Evolutionary conservation across 2,113 vertebrate species (phyloP).

Genomic region (Rafetus swinhoei): DNA sequence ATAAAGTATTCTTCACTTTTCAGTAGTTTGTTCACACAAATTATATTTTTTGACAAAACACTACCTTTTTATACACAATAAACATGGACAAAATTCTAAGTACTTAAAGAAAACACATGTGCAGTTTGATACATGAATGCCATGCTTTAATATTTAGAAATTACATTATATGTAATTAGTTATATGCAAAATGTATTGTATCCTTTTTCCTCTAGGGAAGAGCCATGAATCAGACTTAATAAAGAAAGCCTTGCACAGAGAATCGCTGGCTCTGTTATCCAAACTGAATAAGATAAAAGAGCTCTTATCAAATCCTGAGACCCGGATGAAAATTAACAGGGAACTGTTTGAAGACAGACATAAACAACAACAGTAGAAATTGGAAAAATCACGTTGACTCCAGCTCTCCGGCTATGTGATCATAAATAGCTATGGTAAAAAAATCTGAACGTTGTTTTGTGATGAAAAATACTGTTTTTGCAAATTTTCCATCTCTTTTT

Average conservation of each 20-base stretch:
- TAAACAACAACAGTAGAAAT: conserved; percentile 28
- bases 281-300: conserved; percentile 82
- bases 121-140: conserved; percentile 57
- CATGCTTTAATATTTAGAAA: conserved; percentile 40
- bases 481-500: conserved; percentile 6
- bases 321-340: conserved; percentile 79
- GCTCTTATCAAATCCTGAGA: conserved; percentile 80
- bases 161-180: conserved; percentile 42
- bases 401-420: conserved; percentile 29
- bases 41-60: conserved; percentile 75
- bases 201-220: conserved; percentile 79
- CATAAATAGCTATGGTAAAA: conserved; percentile 14
- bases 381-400: conserved; percentile 37
- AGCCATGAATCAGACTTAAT: conserved; percentile 76
- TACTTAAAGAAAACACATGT: neutral
- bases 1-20: conserved; percentile 69
- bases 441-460: conserved; percentile 17
- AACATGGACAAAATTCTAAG: conserved; percentile 39
- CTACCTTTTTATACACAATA: conserved; percentile 73
- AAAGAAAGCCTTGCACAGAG: conserved; percentile 80
- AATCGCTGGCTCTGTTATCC: conserved; percentile 76
- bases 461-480: conserved; percentile 19
- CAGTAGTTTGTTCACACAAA: conserved; percentile 73
- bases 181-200: conserved; percentile 71
- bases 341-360: conserved; percentile 79